A percentile compares a stretch with the other conserved stretches of the same genome.
Conservation (phyloP, 2,888 invertebrate genomes). For the Noctuana brunneofusca region DNA sequence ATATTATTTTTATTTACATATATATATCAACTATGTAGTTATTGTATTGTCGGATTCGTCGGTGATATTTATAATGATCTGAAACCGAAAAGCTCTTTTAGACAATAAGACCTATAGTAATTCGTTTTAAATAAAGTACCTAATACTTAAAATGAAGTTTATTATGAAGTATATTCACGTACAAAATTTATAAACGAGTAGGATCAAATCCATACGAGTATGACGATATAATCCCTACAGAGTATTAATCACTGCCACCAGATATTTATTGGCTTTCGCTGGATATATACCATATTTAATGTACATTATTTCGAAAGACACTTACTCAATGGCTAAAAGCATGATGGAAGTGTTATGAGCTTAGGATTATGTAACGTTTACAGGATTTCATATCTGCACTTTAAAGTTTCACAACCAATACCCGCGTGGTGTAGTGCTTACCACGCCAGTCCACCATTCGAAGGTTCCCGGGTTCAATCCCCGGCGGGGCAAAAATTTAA, state of each 20-base stretch:
- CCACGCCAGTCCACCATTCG: too few species aligned
- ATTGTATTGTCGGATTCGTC: too few species aligned
- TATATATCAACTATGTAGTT: too few species aligned
- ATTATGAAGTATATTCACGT: constrained; percentile 10
- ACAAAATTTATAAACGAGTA: constrained; percentile 16
- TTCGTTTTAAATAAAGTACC: too few species aligned
- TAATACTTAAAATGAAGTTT: background rate
- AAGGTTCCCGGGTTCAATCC: too few species aligned
- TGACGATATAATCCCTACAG: constrained; percentile 29
- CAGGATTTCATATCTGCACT: background rate
- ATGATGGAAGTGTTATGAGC: constrained; percentile 15
- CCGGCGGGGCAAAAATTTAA: too few species aligned
- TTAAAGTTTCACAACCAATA: too few species aligned
- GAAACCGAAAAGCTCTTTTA: background rate
- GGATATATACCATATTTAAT: constrained; percentile 28
- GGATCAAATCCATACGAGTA: constrained; percentile 25
- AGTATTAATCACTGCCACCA: constrained; percentile 32
- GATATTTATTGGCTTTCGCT: constrained; percentile 32
- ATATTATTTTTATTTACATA: too few species aligned
- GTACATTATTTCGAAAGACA: constrained; percentile 27
- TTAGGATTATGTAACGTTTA: constrained; percentile 2
- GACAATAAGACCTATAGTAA: background rate
- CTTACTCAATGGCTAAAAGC: constrained; percentile 9
- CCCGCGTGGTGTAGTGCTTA: too few species aligned
- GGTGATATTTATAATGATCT: too few species aligned